These are phyloP conservation scores for Saxidomus purpurata DNA, from an alignment of 1,140 invertebrate genomes.

Conservation along the genomic window DNA sequence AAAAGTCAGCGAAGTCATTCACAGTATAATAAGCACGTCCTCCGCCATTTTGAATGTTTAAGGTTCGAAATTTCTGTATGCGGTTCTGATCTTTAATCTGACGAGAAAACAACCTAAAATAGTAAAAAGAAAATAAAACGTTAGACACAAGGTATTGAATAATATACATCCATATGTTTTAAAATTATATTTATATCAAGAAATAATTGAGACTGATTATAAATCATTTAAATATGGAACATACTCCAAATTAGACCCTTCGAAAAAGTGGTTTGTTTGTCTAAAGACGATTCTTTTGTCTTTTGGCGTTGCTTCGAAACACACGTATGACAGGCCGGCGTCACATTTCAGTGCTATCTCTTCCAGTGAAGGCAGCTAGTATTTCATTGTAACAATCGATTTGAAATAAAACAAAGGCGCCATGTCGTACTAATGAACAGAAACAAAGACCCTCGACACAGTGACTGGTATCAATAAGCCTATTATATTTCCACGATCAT, in stretches of 20 bases:
- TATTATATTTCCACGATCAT: neutral
- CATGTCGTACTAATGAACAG: neutral
- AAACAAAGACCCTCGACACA: conserved; percentile 1
- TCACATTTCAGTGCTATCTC: neutral
- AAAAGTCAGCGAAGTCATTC: neutral
- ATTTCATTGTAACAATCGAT: conserved; percentile 23
- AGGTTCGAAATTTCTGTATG: neutral
- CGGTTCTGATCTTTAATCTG: neutral
- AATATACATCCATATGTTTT: neutral
- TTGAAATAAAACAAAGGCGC: conserved; percentile 38
- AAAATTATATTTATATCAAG: neutral
- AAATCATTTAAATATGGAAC: neutral
- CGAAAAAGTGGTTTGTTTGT: conserved; percentile 17
- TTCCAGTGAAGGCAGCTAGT: neutral
- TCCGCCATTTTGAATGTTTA: conserved; percentile 58
- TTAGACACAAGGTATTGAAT: neutral
- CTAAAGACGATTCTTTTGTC: conserved; percentile 18
- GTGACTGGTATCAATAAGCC: conserved; percentile 9
- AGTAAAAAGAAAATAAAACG: neutral
- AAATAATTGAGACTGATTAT: neutral
- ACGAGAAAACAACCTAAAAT: conserved; percentile 20
- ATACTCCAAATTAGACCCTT: neutral
- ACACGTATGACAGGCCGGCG: neutral
- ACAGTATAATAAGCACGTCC: conserved; percentile 46
- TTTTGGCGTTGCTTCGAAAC: conserved; percentile 20